Conservation (phyloP, 2,797 vertebrate genomes). For the Myotis findleyi region DNA sequence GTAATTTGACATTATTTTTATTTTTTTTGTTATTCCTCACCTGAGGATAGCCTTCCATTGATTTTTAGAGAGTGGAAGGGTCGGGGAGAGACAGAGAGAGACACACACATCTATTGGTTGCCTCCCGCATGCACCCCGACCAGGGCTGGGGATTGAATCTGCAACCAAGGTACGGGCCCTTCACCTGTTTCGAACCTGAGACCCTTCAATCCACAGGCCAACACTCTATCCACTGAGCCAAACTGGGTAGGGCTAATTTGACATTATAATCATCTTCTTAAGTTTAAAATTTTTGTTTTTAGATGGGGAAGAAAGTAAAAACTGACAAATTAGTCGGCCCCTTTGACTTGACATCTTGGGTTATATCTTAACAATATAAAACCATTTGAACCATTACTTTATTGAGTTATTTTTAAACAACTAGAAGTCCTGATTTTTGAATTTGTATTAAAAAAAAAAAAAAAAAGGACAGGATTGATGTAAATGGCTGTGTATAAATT, state of each 20-base stretch:
- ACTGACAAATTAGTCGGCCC: neutral
- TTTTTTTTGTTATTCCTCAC: too few relatives aligned
- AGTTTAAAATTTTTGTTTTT: constrained; percentile 25
- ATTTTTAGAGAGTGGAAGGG: too few relatives aligned
- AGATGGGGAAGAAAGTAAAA: neutral
- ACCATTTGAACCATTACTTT: neutral
- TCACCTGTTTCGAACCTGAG: too few relatives aligned
- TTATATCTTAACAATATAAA: constrained; percentile 29
- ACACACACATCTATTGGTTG: too few relatives aligned
- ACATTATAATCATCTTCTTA: neutral
- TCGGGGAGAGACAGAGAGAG: too few relatives aligned
- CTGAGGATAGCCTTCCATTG: too few relatives aligned
- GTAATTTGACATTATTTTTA: neutral
- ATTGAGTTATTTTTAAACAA: constrained; percentile 47
- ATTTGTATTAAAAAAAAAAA: neutral
- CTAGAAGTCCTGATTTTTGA: constrained; percentile 15
- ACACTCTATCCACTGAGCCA: too few relatives aligned
- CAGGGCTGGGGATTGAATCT: too few relatives aligned
- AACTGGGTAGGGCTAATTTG: neutral
- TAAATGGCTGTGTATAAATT: neutral
- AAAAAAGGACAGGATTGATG: neutral
- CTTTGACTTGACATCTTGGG: neutral
- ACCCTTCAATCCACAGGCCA: too few relatives aligned
- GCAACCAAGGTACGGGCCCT: too few relatives aligned
- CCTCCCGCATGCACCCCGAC: too few relatives aligned